Conservation (phyloP, 2,113 vertebrate species). For the Nerophis ophidion region DNA sequence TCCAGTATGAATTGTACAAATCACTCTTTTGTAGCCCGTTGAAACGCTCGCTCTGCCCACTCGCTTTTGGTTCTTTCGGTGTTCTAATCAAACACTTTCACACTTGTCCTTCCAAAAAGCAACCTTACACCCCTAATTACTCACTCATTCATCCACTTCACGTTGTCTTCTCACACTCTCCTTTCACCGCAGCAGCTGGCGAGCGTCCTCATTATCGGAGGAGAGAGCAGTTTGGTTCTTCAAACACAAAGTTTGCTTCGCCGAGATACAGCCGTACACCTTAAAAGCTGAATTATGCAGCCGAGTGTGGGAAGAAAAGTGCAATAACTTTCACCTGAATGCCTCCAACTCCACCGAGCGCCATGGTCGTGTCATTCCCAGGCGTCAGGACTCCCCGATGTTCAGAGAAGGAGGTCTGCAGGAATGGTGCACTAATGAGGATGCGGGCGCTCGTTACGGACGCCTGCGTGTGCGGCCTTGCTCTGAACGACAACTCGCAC, state of each 20-base stretch:
- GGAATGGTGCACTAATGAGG: constrained; percentile 63
- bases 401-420: constrained; percentile 47
- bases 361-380: constrained; percentile 64
- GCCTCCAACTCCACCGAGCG: constrained; percentile 60
- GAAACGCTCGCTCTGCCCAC: constrained; percentile 33
- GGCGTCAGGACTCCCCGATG: constrained; percentile 36
- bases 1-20: constrained; percentile 10
- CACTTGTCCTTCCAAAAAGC: constrained; percentile 53
- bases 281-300: constrained; percentile 53
- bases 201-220: constrained; percentile 46
- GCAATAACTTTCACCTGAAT: constrained; percentile 69
- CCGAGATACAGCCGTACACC: constrained; percentile 48
- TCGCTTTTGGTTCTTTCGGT: constrained; percentile 38
- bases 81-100: constrained; percentile 36
- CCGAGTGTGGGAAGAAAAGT: constrained; percentile 68
- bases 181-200: constrained; percentile 18
- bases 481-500: constrained; percentile 45
- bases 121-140: constrained; percentile 54
- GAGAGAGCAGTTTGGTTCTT: constrained; percentile 48
- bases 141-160: constrained; percentile 57
- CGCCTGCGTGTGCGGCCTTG: constrained; percentile 46
- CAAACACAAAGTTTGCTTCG: constrained; percentile 47
- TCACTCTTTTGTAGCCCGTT: constrained; percentile 22
- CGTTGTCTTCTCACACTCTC: constrained; percentile 32
- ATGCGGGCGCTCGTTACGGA: constrained; percentile 55